Evolutionary conservation across 2,797 vertebrate genomes (phyloP).

Genomic region (Chelon labrosus): DNA sequence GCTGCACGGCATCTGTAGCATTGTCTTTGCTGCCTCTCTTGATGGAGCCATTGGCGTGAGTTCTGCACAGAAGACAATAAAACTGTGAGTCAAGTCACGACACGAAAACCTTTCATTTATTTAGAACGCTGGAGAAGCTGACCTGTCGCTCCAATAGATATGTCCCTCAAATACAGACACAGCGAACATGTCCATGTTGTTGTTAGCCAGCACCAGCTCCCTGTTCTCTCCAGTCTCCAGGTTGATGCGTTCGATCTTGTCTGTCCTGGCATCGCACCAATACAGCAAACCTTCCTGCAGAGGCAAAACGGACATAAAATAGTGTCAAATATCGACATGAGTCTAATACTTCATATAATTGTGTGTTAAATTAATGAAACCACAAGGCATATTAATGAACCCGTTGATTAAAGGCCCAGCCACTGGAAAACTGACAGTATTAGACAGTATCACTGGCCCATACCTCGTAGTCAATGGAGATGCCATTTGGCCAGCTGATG

Average conservation of each 20-base stretch:
- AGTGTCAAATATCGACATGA: background rate
- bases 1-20: constrained; percentile 92
- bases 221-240: constrained; percentile 95
- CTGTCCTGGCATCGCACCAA: constrained; percentile 97
- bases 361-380: background rate
- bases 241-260: constrained; percentile 97
- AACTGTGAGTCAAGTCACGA: background rate
- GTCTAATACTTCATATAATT: no score
- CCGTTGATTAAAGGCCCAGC: no score
- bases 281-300: constrained; percentile 92
- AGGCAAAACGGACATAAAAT: constrained; percentile 16
- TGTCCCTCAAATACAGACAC: constrained; percentile 97
- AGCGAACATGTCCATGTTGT: constrained; percentile 99
- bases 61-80: constrained; percentile 81
- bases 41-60: constrained; percentile 97
- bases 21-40: constrained; percentile 97
- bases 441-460: background rate
- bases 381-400: no score
- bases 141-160: constrained; percentile 99
- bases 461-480: constrained; percentile 97
- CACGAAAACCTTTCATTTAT: background rate
- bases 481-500: constrained; percentile 98
- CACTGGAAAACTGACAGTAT: no score
- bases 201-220: constrained; percentile 93
- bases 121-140: constrained; percentile 14